Conservation (phyloP, 2,888 invertebrate genomes). For the Eristalis tenax region DNA sequence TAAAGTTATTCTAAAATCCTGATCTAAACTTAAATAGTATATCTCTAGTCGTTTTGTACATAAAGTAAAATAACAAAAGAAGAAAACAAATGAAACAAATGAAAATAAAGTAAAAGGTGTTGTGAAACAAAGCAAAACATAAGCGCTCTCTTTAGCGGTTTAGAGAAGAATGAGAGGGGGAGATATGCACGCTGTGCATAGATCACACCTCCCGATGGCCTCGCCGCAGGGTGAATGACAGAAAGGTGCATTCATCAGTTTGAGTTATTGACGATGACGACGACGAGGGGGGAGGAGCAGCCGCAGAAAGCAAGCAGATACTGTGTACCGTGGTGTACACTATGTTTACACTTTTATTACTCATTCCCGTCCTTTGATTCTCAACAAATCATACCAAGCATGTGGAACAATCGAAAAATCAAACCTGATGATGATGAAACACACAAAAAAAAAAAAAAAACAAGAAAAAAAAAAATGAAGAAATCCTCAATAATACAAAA, state of each 20-base stretch:
- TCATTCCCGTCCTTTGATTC: constrained; percentile 70
- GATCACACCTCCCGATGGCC: too few relatives aligned
- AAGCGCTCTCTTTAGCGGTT: constrained; percentile 46
- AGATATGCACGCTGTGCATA: background rate
- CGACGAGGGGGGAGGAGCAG: background rate
- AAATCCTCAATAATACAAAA: constrained; percentile 21
- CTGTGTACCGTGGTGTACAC: constrained; percentile 65
- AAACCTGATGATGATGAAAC: background rate
- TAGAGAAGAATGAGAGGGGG: background rate
- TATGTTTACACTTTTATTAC: constrained; percentile 67
- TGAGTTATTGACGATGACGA: constrained; percentile 24
- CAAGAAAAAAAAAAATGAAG: background rate
- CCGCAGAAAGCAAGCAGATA: background rate
- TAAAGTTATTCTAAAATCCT: constrained; percentile 67
- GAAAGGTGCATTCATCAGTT: constrained; percentile 24
- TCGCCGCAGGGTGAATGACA: background rate
- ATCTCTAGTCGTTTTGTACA: constrained; percentile 73
- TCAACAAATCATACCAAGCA: constrained; percentile 58
- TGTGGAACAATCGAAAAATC: constrained; percentile 59
- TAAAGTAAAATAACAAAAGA: constrained; percentile 35
- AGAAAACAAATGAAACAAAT: too few relatives aligned
- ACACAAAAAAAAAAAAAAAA: background rate
- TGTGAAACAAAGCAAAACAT: constrained; percentile 50
- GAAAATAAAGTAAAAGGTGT: constrained; percentile 50
- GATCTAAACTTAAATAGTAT: constrained; percentile 70